Percentiles rank a stretch among this genome's conserved stretches.
Evolutionary conservation across 2,797 vertebrate species (phyloP).

Genomic region (Hipposideros larvatus): DNA sequence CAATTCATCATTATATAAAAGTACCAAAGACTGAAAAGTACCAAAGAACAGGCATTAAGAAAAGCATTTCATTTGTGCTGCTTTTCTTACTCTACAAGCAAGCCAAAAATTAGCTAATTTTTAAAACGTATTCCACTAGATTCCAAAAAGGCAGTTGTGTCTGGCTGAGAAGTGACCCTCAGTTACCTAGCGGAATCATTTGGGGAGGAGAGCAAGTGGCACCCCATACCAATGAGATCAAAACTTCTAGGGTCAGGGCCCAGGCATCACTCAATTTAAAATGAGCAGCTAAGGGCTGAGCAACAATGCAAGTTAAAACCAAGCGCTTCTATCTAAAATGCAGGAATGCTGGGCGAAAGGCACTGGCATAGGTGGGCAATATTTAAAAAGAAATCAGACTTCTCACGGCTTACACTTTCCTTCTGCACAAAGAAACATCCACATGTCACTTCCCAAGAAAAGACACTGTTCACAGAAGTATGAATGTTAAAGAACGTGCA

Average conservation of each 20-base stretch:
- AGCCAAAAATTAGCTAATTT: background rate
- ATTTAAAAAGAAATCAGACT: constrained; percentile 54
- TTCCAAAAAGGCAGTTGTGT: background rate
- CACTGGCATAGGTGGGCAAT: background rate
- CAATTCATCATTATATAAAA: constrained; percentile 66
- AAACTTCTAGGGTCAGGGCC: background rate
- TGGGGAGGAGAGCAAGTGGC: background rate
- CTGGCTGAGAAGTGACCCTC: background rate
- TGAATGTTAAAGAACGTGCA: background rate
- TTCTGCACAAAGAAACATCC: constrained; percentile 72
- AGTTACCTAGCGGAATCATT: background rate
- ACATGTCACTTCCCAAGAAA: background rate
- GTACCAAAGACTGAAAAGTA: constrained; percentile 67
- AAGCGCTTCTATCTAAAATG: background rate
- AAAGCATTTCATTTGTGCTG: background rate
- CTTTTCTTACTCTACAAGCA: background rate
- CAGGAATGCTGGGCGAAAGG: constrained; percentile 61
- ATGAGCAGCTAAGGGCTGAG: background rate
- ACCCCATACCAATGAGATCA: background rate
- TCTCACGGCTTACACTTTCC: background rate
- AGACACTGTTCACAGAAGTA: background rate
- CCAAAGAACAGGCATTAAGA: constrained; percentile 59
- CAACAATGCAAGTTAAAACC: background rate
- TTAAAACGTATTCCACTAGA: background rate
- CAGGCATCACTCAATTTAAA: background rate